Evolutionary conservation across 1,140 invertebrate genomes (phyloP), one percentile per base, ranked within the genome.

Genomic region (Chrysomallon squamiferum): DNA sequence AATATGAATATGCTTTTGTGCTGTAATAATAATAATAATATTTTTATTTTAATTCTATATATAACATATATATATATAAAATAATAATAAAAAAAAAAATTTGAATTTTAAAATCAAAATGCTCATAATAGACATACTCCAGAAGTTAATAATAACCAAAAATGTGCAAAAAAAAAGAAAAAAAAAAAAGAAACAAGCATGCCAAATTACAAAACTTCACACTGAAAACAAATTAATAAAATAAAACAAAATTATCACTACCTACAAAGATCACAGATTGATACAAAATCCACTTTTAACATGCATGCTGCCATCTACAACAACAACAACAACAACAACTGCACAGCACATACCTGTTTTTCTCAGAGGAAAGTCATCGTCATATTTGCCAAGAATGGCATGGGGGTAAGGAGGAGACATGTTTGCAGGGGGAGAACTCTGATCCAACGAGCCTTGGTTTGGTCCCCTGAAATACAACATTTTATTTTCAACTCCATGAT

Each of bases 321-420:
- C 38, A 22, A 2, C 59, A 45, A 20, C 41, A 29, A 27, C 32
- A 22, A n/a, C 38, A 25, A 3, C 33, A 27, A 3, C 11, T 15
- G 32, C 15, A 61, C 35, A 76, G 83, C 84, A 59, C 79, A 65
- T 89, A 97, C 95, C 95, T 89, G 95, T 97, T 90, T 97, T 98
- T 70, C 95, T 85, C 2, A 97, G 89, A 50, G 95, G 95, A 85
- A 95, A 97, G 87, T 97, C 95, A 71, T 92, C 90, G 74, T 92
- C 91, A 79, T 91, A 91, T 86, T 92, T 91, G 74, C 88, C 88
- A 30, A 88, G 78, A 32, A 91, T 84, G 27, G 81, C 80, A 67
- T 83, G 82, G 49, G 85, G 79, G 75, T 81, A 87, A 54, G 86
- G 80, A 58, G 86, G 78, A 35, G 81, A 81, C 65, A 80, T 68